Evolutionary conservation across 2,113 vertebrate species (phyloP), one percentile per base, ranked within the genome.

Genomic region (Azemiops feae): DNA sequence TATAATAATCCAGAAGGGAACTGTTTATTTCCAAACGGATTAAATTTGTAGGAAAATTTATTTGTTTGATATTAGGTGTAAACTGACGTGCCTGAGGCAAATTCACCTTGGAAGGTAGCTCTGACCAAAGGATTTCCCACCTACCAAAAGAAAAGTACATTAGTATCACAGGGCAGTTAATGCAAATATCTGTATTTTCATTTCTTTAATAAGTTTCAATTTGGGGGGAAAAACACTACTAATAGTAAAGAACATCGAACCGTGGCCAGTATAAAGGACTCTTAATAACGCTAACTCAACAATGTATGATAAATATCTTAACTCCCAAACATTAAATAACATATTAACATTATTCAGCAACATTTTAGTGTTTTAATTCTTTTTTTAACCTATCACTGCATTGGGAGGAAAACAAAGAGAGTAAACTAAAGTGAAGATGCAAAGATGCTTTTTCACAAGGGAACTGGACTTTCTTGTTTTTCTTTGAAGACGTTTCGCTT

Each of bases 101-200:
- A 96, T 97, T 98, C 93, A 98, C 98, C 97, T 98, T 99, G 64
- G 96, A 98, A 95, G 99, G 99, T 95, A 98, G 98, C 60, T 98
- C 99, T 3, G 99, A 98, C 99, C 99, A 99, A 97, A 99, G 98
- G 96, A 98, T 97, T 97, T 99, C 99, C 99, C 99, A 99, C 94
- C 99, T 99, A 98, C 85, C 93, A 93, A 96, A 96, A 93, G 94
- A 92, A 97, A 93, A 96, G 55, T 0, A 6, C 4, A 92, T 0
- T 92, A 34, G 14, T 34, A 94, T 22, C 74, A 81, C 74, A 81
- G 69, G 34, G 18, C 69, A 81, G 34, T 39, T 39, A 81, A 81
- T 81, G 18, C 18, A 81, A 81, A 39, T 81, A 81, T 93, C 91
- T 92, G 16, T n/a, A 86, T 2, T 57, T 74, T 81, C 39, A 81